A percentile compares a stretch with the other conserved stretches of the same genome.
Conservation (phyloP, 2,888 invertebrate genomes). For the Macaria notata region DNA sequence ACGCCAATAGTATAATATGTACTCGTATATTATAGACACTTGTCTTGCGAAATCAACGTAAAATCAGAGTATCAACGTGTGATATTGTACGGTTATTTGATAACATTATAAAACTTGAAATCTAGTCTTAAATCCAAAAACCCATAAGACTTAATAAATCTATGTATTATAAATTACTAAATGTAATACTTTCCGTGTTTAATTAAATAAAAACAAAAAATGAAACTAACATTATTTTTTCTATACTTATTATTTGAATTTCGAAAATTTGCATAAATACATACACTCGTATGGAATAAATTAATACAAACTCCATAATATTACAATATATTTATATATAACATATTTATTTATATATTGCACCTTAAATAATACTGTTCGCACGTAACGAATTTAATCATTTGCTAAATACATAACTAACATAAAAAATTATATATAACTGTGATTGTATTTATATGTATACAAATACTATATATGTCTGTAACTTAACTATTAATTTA, state of each 20-base stretch:
- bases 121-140: slow-evolving; percentile 20
- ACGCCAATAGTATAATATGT: no score
- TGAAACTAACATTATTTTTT: background rate
- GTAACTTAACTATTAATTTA: no score
- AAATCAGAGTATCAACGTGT: slow-evolving; percentile 28
- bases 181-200: no score
- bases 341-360: background rate
- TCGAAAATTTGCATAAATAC: no score
- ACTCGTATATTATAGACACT: background rate
- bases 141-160: slow-evolving; percentile 17
- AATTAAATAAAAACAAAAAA: background rate
- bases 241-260: no score
- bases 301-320: no score
- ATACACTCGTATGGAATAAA: no score
- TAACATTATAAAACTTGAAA: slow-evolving; percentile 9
- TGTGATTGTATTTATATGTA: background rate
- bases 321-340: no score
- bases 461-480: no score
- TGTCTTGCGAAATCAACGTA: slow-evolving; percentile 5
- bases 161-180: slow-evolving; percentile 1
- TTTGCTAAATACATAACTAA: slow-evolving; percentile 3
- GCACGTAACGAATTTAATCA: slow-evolving; percentile 11
- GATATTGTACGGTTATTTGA: background rate
- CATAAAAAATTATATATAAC: background rate
- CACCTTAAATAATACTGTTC: slow-evolving; percentile 1